Conservation (phyloP, 2,888 invertebrate species). For the Hyalella azteca region DNA sequence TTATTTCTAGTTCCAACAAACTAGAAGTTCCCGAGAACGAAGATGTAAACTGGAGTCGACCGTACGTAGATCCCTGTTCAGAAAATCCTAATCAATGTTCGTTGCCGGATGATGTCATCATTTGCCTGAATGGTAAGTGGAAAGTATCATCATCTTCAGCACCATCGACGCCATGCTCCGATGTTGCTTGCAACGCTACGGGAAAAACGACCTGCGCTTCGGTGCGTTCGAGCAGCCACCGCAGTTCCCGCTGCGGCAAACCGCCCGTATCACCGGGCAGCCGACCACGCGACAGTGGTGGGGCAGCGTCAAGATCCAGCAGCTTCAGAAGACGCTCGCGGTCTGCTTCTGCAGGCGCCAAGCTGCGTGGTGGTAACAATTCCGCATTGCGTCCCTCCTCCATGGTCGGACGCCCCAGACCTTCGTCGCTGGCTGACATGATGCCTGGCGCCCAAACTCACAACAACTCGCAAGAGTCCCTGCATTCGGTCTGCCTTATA, state of each 20-base stretch:
- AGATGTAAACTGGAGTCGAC: not conserved
- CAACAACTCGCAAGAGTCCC: conserved; percentile 26
- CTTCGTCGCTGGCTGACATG: conserved; percentile 4
- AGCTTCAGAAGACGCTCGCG: conserved; percentile 31
- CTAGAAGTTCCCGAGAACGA: not conserved
- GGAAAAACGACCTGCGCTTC: not conserved
- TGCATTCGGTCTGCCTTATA: conserved; percentile 12
- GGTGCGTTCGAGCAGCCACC: not conserved
- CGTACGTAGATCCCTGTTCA: not conserved
- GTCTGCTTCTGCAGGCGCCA: conserved; percentile 16
- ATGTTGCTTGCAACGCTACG: not conserved
- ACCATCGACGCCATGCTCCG: conserved; percentile 14
- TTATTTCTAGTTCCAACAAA: not conserved
- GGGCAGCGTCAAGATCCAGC: conserved; percentile 25
- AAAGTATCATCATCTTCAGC: conserved; percentile 30
- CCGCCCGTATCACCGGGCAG: conserved; percentile 35
- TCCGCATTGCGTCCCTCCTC: not conserved
- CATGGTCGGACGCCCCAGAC: conserved; percentile 2
- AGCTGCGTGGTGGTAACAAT: conserved; percentile 3
- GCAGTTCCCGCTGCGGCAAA: conserved; percentile 3
- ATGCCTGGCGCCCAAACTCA: conserved; percentile 4
- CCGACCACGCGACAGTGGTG: not conserved
- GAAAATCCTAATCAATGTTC: conserved; percentile 6
- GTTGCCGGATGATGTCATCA: conserved; percentile 28
- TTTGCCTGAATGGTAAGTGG: conserved; percentile 32